phyloP scores from a whole-genome alignment of 2,888 invertebrate species.

The Lepetodrilus schrolli region DNA sequence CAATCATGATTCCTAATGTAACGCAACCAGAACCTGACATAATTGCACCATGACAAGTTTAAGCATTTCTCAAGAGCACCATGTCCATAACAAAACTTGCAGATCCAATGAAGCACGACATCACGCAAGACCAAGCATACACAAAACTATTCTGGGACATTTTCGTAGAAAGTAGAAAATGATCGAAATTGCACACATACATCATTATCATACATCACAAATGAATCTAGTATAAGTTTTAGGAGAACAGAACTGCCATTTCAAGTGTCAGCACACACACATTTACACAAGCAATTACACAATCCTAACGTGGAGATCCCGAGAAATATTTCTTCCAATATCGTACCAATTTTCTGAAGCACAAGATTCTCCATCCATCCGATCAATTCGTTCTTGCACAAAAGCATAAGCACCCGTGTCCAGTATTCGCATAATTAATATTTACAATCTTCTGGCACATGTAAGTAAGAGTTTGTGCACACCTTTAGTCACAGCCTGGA shows the following conservation, averaged over 20 bases:
- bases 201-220: too few species aligned
- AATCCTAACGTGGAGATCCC: too few species aligned
- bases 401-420: slow-evolving; percentile 13
- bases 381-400: not conserved
- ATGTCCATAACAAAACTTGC: not conserved
- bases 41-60: not conserved
- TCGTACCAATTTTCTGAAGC: not conserved
- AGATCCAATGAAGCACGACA: not conserved
- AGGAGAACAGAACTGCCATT: too few species aligned
- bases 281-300: too few species aligned
- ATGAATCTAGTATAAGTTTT: too few species aligned
- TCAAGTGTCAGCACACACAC: too few species aligned
- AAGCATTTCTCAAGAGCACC: not conserved
- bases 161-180: too few species aligned
- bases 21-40: not conserved
- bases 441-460: slow-evolving; percentile 26
- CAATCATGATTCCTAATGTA: not conserved
- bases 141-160: too few species aligned
- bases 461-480: slow-evolving; percentile 6
- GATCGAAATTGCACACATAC: too few species aligned
- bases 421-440: slow-evolving; percentile 9
- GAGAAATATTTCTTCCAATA: too few species aligned
- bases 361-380: slow-evolving; percentile 13
- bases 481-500: slow-evolving; percentile 31
- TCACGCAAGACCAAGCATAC: too few species aligned